Evolutionary conservation across 2,797 vertebrate species (phyloP), one percentile per base, ranked within the genome.

Genomic region (Scolopax bukidnonensis): DNA sequence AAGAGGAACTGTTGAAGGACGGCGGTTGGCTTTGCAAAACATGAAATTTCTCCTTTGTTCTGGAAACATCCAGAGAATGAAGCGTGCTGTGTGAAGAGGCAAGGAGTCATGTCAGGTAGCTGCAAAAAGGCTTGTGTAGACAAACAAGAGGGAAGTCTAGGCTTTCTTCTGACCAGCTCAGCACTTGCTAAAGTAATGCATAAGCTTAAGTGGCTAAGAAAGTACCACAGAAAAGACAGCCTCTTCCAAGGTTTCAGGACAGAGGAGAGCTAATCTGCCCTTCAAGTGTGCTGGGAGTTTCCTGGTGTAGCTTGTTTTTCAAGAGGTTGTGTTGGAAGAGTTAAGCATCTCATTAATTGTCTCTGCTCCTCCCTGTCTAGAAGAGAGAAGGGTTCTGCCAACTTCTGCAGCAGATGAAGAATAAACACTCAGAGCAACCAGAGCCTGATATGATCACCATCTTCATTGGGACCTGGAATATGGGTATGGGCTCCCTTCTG

Each of bases 401-500:
- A 84, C 99, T 99, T 64, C 98, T 99, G 79, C 99, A 99, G 95
- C 99, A 99, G 96, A 99, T 99, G 99, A 99, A 99, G 97, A 99
- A 99, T 97, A 99, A 99, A 87, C 99, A 99, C 96, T 99, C 99
- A 0, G 99, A 98, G 82, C 99, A 99, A 95, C 98, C 99, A 8
- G 99, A 99, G 89, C 99, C 99, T 2, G 99, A 99, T 97, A 99
- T 99, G 99, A 99, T 99, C 96, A 99, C 98, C 43, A 97, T 99
- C 92, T 99, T 99, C 98, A 98, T 99, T n/a, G 99, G 99, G 90
- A 99, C 99, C 83, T 99, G 99, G 99, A 99, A 99, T 96, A 99
- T 99, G 99, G 99, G 99, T 99, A 98, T 95, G 98, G 50, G 43
- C 68, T 92, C 56, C 17, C 51, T 74, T 75, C 65, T 88, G 50